Evolutionary conservation across 2,797 vertebrate species (phyloP).

Genomic region (Hyperoplus lanceolatus): DNA sequence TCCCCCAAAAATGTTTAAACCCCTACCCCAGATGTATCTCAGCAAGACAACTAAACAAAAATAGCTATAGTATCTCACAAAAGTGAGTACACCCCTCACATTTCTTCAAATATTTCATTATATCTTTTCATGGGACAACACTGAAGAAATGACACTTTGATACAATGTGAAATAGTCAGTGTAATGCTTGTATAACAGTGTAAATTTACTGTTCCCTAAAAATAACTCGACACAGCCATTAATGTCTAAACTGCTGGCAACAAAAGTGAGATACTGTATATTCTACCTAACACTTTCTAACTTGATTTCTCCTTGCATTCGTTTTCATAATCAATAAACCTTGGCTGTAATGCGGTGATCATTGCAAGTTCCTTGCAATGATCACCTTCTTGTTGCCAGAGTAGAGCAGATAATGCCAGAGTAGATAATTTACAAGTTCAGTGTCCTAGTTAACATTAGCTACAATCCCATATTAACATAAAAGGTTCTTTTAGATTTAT

Average conservation of each 20-base stretch:
- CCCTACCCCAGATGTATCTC: background rate
- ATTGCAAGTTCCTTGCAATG: background rate
- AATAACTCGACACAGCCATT: no score
- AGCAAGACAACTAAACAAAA: background rate
- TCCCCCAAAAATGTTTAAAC: background rate
- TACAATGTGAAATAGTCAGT: no score
- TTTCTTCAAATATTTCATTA: no score
- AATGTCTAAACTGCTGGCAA: no score
- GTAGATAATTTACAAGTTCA: background rate
- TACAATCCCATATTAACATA: background rate
- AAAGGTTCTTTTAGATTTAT: constrained; percentile 20
- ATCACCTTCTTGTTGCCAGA: background rate
- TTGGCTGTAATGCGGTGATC: no score
- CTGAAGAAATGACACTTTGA: no score
- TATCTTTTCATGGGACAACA: no score
- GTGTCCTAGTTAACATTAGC: no score
- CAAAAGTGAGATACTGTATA: background rate
- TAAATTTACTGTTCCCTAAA: no score
- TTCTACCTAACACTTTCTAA: background rate
- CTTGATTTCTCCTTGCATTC: background rate
- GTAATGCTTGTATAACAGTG: no score
- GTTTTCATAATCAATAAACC: background rate
- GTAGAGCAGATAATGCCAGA: no score
- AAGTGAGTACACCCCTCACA: no score
- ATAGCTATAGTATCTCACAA: background rate